Evolutionary conservation across 2,113 vertebrate species (phyloP).

Genomic region (Xiphophorus hellerii): DNA sequence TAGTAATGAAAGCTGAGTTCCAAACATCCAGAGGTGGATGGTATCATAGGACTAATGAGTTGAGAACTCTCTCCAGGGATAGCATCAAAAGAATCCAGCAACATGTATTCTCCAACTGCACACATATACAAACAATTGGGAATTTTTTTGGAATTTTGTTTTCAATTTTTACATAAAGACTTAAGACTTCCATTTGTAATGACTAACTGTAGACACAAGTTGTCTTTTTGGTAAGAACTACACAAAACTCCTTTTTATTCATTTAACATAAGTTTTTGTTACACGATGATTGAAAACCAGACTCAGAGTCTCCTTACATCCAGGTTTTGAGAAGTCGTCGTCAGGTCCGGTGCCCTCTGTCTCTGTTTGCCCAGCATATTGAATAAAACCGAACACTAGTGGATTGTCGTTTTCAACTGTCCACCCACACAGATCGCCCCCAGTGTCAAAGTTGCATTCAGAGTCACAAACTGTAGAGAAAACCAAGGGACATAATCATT

Average conservation of each 20-base stretch:
- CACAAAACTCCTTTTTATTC: too few species aligned
- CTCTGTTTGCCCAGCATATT: conserved; percentile 37
- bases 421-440: conserved; percentile 78
- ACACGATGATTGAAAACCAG: neutral
- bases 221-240: neutral
- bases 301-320: conserved; percentile 67
- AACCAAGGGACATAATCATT: neutral
- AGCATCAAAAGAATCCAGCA: conserved; percentile 72
- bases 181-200: neutral
- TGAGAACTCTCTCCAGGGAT: conserved; percentile 53
- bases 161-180: neutral
- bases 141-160: neutral
- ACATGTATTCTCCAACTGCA: conserved; percentile 81
- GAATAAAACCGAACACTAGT: conserved; percentile 60
- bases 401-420: conserved; percentile 15
- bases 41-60: conserved; percentile 74
- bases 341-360: conserved; percentile 77
- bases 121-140: neutral
- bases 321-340: conserved; percentile 85
- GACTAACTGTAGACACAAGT: neutral
- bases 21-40: conserved; percentile 72
- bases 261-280: neutral
- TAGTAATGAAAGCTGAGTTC: conserved; percentile 82
- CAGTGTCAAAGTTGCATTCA: conserved; percentile 80
- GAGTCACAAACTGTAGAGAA: conserved; percentile 73